Percentiles rank a stretch among this genome's conserved stretches.
phyloP scores from a whole-genome alignment of 2,888 invertebrate genomes.

The Tholera decimalis region DNA sequence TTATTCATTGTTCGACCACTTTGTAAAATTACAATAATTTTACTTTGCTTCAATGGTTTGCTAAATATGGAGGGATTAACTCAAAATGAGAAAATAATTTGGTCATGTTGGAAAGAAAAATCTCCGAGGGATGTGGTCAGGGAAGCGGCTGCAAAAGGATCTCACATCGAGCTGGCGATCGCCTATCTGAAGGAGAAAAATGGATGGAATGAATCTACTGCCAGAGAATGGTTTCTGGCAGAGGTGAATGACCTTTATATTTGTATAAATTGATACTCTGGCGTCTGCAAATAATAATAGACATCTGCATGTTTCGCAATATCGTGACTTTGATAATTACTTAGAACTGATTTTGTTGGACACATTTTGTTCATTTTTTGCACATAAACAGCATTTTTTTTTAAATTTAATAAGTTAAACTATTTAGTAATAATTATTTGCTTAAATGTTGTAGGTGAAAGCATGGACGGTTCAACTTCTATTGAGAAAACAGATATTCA shows the following conservation, averaged over 20 bases:
- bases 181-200: conserved; percentile 91
- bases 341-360: neutral
- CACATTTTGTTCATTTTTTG: neutral
- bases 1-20: conserved; percentile 47
- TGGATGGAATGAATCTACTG: conserved; percentile 88
- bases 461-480: conserved; percentile 92
- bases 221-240: conserved; percentile 90
- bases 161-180: conserved; percentile 91
- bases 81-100: conserved; percentile 92
- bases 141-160: conserved; percentile 93
- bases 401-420: neutral
- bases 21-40: conserved; percentile 34
- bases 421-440: neutral
- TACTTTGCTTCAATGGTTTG: conserved; percentile 47
- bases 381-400: neutral
- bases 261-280: conserved; percentile 32
- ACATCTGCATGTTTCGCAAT: neutral
- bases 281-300: neutral
- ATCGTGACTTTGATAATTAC: conserved; percentile 10
- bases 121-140: conserved; percentile 92
- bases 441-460: conserved; percentile 87
- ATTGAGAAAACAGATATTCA: conserved; percentile 92
- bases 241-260: conserved; percentile 84
- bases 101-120: conserved; percentile 93
- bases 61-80: conserved; percentile 90